These are phyloP conservation scores for Phrynosoma blainvillii DNA, from an alignment of 2,113 vertebrate species.

Conservation along the genomic window DNA sequence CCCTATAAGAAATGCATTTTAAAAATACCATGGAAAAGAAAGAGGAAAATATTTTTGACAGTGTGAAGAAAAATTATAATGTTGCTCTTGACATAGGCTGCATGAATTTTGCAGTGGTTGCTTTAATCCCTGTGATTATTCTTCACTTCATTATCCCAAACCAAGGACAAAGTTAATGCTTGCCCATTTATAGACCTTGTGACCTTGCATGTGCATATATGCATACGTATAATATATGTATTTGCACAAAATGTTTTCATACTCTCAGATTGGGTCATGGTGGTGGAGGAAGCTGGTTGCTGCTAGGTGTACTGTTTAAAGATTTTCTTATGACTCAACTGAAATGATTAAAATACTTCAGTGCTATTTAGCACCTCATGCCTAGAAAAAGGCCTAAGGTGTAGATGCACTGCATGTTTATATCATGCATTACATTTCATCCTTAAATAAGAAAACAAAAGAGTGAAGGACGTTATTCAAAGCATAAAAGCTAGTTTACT, in stretches of 20 bases:
- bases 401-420: constrained; percentile 24
- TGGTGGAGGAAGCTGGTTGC: background rate
- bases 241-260: background rate
- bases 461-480: background rate
- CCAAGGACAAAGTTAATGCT: background rate
- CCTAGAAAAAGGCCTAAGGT: constrained; percentile 13
- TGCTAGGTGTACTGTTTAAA: background rate
- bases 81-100: background rate
- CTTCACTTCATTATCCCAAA: background rate
- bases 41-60: background rate
- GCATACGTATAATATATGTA: background rate
- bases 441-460: constrained; percentile 11
- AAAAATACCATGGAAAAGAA: background rate
- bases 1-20: background rate
- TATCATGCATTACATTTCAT: constrained; percentile 22
- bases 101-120: background rate
- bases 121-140: background rate
- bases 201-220: background rate
- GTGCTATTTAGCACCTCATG: background rate
- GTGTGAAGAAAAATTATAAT: background rate
- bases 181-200: background rate
- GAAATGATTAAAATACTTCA: constrained; percentile 20
- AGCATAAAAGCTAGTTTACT: background rate
- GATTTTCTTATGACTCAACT: background rate
- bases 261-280: background rate